phyloP scores from a whole-genome alignment of 2,113 vertebrate species.

The Syngnathus typhle region DNA sequence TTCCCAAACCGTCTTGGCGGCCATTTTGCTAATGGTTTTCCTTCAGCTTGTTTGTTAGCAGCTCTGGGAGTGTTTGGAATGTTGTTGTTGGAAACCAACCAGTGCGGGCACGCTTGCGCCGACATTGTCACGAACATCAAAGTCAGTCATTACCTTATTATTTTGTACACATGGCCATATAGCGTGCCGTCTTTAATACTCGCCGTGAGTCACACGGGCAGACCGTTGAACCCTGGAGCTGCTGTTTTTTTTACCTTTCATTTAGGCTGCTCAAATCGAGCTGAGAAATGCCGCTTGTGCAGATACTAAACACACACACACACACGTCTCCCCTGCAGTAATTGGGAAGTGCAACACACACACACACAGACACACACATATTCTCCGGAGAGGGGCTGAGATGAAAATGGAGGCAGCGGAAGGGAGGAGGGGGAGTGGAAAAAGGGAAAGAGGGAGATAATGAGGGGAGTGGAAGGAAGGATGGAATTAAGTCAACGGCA shows the following conservation, averaged over 20 bases:
- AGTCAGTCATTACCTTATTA: slow-evolving; percentile 15
- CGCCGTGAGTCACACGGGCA: slow-evolving; percentile 59
- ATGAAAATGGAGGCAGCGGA: slow-evolving; percentile 49
- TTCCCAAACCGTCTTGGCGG: not conserved
- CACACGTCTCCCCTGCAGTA: slow-evolving; percentile 56
- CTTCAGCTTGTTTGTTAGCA: not conserved
- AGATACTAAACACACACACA: slow-evolving; percentile 42
- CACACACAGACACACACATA: slow-evolving; percentile 47
- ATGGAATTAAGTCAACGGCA: slow-evolving; percentile 33
- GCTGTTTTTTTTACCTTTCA: not conserved
- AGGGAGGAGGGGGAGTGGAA: slow-evolving; percentile 33
- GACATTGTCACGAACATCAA: slow-evolving; percentile 14
- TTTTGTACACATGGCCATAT: not conserved
- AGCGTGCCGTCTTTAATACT: slow-evolving; percentile 44
- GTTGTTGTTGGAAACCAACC: not conserved
- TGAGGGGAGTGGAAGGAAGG: slow-evolving; percentile 33
- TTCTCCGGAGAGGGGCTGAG: slow-evolving; percentile 50
- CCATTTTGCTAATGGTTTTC: not conserved
- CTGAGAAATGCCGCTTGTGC: slow-evolving; percentile 37
- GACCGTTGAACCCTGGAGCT: slow-evolving; percentile 51
- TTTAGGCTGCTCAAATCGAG: slow-evolving; percentile 60
- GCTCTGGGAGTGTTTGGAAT: not conserved
- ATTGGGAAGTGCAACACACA: slow-evolving; percentile 60
- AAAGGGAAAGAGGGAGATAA: slow-evolving; percentile 39
- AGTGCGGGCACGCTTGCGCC: not conserved